Conservation (phyloP, 2,113 vertebrate species). For the Leptodactylus fuscus region DNA sequence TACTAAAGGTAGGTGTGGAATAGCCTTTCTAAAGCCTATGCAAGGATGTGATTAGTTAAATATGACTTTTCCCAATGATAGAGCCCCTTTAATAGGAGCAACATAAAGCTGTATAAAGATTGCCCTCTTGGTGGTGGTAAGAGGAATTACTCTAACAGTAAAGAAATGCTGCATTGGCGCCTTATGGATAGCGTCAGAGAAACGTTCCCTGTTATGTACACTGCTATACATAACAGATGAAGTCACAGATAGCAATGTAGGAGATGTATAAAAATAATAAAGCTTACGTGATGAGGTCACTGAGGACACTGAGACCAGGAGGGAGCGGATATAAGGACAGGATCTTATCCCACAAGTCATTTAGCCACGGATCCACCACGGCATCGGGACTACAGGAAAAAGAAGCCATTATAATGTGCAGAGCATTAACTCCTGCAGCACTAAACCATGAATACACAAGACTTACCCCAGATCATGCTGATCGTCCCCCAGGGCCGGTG, state of each 20-base stretch:
- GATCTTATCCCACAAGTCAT: conserved; percentile 83
- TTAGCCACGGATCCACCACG: conserved; percentile 88
- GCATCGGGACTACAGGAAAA: conserved; percentile 81
- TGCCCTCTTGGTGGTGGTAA: background rate
- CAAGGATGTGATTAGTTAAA: too few relatives aligned
- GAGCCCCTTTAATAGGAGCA: background rate
- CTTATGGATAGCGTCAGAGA: background rate
- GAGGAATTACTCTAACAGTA: background rate
- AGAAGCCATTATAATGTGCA: background rate
- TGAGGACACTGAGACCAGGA: conserved; percentile 67
- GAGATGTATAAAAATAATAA: too few relatives aligned
- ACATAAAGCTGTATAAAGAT: background rate
- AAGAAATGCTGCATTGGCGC: background rate
- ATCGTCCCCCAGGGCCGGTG: conserved; percentile 86
- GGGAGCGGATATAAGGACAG: conserved; percentile 75
- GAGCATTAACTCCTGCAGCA: background rate
- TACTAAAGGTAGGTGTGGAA: too few relatives aligned
- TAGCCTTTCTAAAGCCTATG: too few relatives aligned
- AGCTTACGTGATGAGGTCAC: conserved; percentile 80
- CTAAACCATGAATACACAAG: background rate
- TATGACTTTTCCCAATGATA: too few relatives aligned
- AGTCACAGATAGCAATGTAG: background rate
- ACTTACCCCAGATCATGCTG: conserved; percentile 93
- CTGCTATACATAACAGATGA: too few relatives aligned
- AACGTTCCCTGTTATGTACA: too few relatives aligned